Conservation (phyloP, 2,113 vertebrate species). For the Vulpes vulpes region DNA sequence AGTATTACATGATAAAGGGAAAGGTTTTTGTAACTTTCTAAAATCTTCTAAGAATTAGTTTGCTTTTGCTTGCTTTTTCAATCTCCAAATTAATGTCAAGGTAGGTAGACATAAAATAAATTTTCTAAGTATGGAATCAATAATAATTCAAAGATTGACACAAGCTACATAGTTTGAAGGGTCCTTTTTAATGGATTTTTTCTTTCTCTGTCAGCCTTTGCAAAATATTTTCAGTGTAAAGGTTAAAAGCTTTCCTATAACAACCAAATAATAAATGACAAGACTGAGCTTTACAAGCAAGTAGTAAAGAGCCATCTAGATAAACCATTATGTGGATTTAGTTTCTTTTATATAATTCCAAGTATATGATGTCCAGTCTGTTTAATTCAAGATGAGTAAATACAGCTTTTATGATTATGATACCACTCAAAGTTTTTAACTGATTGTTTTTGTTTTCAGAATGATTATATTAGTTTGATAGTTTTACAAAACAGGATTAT, state of each 20-base stretch:
- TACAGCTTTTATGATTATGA: slow-evolving; percentile 31
- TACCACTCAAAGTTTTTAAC: slow-evolving; percentile 19
- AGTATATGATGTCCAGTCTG: not conserved
- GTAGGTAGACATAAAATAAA: not conserved
- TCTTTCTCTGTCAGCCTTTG: slow-evolving; percentile 34
- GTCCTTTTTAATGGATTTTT: not conserved
- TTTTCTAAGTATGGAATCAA: slow-evolving; percentile 8
- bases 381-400: slow-evolving; percentile 61
- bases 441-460: slow-evolving; percentile 59
- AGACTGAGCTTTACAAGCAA: not conserved
- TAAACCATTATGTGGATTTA: not conserved
- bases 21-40: not conserved
- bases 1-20: not conserved
- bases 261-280: not conserved
- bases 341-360: not conserved
- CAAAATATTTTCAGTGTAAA: not conserved
- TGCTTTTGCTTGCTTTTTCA: not conserved
- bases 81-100: not conserved
- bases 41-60: not conserved
- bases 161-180: not conserved
- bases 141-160: not conserved
- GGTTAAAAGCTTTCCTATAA: not conserved
- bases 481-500: slow-evolving; percentile 58
- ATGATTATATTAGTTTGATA: slow-evolving; percentile 51
- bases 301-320: not conserved